Base-by-base conservation (phyloP, 1,140 invertebrate genomes). In the Arctopsyche grandis region DNA sequence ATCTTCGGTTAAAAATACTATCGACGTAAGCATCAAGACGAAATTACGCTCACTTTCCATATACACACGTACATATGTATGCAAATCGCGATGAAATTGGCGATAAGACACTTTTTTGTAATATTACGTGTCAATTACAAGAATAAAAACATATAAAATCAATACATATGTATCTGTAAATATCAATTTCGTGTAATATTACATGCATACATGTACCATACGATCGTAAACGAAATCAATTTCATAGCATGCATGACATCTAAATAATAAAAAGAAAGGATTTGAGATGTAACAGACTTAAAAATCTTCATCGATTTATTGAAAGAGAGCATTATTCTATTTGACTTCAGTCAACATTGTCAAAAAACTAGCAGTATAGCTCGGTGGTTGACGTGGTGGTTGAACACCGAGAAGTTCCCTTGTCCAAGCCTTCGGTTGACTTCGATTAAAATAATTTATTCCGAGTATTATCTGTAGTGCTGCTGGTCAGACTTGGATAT, bases 1-100 rank as follows among this genome's bases (percentile, higher is more conserved):
- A 66, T 26, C 48, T 52, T 52, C 16, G 16, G 21, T 21, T 66
- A 66, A 66, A 66, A 66, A 66, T 66, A 66, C 10, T 66, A 66
- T 66, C 19, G 60, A 66, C 60, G 60, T 66, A 26, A 66, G 60
- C 60, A 16, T 26, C 19, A 26, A 26, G 24, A 12, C 24, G 19
- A 66, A 66, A 19, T 66, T 66, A 26, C 60, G 16, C 19, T 66
- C 60, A 66, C 60, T 21, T 21, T 21, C 60, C 24, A 66, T 16
- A 66, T 22, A 66, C 16, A 21, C 5, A 66, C 5, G 5, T 26
- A 66, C 21, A 5, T 12, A 21, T 22, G 24, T 22, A 21, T 22
- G 12, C 19, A 22, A 22, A 26, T 26, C 12, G 19, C 60, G 60
- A 66, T 26, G 21, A 66, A 26, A 66, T 52, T 52, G 48, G 10